Conservation (phyloP, 1,140 invertebrate species). For the Platorchestia sp. region DNA sequence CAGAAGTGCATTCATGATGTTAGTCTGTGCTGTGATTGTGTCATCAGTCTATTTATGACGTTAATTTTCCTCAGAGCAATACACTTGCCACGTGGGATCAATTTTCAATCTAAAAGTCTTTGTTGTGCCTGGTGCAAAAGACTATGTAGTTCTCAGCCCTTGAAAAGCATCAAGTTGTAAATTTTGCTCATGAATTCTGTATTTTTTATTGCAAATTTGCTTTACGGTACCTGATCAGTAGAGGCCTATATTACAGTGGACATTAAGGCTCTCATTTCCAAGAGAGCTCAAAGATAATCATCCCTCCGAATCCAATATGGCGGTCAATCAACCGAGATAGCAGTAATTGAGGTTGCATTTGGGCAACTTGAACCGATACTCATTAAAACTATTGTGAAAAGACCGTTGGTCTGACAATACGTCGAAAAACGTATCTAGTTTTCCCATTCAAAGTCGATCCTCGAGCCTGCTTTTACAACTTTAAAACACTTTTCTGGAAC, state of each 20-base stretch:
- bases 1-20: not conserved
- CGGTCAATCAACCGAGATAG: not conserved
- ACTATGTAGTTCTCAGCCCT: not conserved
- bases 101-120: not conserved
- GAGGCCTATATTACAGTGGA: not conserved
- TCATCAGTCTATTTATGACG: not conserved
- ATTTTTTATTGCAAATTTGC: not conserved
- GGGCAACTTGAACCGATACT: not conserved
- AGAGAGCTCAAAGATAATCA: too few relatives aligned
- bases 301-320: not conserved
- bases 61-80: not conserved
- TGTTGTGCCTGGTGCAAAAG: too few relatives aligned
- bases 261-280: not conserved
- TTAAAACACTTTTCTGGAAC: not conserved
- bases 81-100: not conserved
- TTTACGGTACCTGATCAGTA: not conserved
- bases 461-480: not conserved
- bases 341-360: not conserved
- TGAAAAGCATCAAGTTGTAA: not conserved
- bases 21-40: not conserved
- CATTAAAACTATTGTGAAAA: not conserved
- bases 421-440: not conserved
- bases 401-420: not conserved
- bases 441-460: not conserved
- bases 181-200: not conserved